phyloP scores from a whole-genome alignment of 1,140 invertebrate genomes.

The Sycophila sp. region DNA sequence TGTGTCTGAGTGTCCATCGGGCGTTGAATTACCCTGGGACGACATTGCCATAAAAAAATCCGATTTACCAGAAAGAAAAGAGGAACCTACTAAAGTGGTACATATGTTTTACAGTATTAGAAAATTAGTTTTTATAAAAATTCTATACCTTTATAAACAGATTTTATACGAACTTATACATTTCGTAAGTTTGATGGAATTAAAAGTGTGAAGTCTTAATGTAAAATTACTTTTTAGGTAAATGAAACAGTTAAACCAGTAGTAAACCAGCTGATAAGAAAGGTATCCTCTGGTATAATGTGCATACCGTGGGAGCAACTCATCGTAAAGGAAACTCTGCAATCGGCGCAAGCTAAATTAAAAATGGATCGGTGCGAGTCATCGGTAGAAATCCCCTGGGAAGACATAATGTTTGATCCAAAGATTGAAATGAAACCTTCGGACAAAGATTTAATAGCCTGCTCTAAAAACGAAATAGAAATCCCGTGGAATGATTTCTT shows the following conservation, averaged over 20 bases:
- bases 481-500: constrained; percentile 57
- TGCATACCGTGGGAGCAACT: constrained; percentile 52
- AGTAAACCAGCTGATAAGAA: not conserved
- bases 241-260: too few species aligned
- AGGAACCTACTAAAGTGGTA: not conserved
- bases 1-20: constrained; percentile 48
- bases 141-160: too few species aligned
- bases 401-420: constrained; percentile 44
- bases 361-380: constrained; percentile 44
- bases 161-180: too few species aligned
- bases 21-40: constrained; percentile 55
- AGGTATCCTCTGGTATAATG: constrained; percentile 43
- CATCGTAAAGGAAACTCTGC: constrained; percentile 42
- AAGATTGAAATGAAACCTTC: constrained; percentile 43
- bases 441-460: constrained; percentile 39
- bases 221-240: too few species aligned
- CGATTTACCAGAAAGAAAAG: not conserved
- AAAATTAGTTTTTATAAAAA: not conserved
- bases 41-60: constrained; percentile 46
- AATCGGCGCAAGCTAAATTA: not conserved
- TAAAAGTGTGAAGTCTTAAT: not conserved
- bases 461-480: constrained; percentile 45
- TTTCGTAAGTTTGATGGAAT: too few species aligned
- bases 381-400: constrained; percentile 52
- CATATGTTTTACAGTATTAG: not conserved